phyloP scores from a whole-genome alignment of 2,888 invertebrate species.

The Alloscopus bannaensis region DNA sequence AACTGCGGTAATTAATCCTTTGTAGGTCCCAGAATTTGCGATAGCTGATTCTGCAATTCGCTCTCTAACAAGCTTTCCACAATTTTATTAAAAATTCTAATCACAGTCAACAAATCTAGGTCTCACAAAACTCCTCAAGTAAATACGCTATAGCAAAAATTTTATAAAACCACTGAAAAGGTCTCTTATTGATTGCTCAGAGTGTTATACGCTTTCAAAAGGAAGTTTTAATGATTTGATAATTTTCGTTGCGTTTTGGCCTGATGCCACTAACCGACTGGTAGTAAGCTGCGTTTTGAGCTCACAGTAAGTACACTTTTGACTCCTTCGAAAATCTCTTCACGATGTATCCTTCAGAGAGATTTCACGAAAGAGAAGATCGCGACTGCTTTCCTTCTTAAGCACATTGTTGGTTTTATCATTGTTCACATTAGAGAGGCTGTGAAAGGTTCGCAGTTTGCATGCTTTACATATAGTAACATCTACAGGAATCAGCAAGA shows the following conservation, averaged over 20 bases:
- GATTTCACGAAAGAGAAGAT: not conserved
- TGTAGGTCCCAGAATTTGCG: not conserved
- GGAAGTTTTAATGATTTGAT: conserved; percentile 19
- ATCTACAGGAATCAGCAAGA: too few relatives aligned
- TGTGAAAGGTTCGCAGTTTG: conserved; percentile 53
- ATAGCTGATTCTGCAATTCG: not conserved
- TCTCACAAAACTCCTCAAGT: not conserved
- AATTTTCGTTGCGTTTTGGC: conserved; percentile 52
- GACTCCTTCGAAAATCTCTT: conserved; percentile 19
- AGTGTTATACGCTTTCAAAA: not conserved
- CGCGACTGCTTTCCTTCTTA: not conserved
- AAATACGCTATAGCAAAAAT: too few relatives aligned
- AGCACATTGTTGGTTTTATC: conserved; percentile 26
- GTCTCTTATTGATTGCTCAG: not conserved
- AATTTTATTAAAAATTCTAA: not conserved
- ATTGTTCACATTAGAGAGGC: conserved; percentile 41
- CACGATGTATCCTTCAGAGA: not conserved
- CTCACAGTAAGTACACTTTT: conserved; percentile 32
- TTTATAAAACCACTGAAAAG: not conserved
- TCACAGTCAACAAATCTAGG: not conserved
- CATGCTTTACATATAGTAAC: too few relatives aligned
- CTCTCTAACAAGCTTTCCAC: not conserved
- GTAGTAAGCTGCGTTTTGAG: conserved; percentile 31
- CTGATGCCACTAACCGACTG: conserved; percentile 63
- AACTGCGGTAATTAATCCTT: too few relatives aligned